Evolutionary conservation across 2,888 invertebrate genomes (phyloP).

Genomic region (Tipula helvola): DNA sequence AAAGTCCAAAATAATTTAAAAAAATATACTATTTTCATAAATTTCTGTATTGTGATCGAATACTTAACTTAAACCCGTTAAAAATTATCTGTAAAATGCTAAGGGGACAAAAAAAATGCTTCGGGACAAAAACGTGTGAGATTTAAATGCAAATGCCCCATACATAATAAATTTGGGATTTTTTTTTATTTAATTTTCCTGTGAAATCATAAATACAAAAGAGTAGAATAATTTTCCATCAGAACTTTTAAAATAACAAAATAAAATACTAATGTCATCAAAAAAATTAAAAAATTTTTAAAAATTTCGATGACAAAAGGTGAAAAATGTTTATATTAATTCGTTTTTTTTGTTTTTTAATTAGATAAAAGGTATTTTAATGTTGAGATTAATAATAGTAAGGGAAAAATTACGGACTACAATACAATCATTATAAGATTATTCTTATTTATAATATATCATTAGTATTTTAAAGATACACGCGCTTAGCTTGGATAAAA

Average conservation of each 20-base stretch:
- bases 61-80: no score
- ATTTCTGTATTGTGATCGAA: no score
- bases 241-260: not conserved
- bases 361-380: not conserved
- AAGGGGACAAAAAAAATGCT: no score
- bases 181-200: not conserved
- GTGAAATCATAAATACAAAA: not conserved
- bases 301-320: conserved; percentile 5
- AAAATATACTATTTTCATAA: no score
- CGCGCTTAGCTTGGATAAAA: not conserved
- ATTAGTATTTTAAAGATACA: not conserved
- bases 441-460: not conserved
- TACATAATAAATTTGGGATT: not conserved
- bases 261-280: conserved; percentile 6
- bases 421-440: not conserved
- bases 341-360: not conserved
- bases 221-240: not conserved
- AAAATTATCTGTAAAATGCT: no score
- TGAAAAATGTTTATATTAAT: not conserved
- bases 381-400: not conserved
- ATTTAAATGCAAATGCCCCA: no score
- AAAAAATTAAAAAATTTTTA: not conserved
- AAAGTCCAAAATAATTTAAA: no score
- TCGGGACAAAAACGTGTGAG: no score
- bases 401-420: not conserved